phyloP scores from a whole-genome alignment of 2,797 vertebrate species.

The Rhodeus uyekii region DNA sequence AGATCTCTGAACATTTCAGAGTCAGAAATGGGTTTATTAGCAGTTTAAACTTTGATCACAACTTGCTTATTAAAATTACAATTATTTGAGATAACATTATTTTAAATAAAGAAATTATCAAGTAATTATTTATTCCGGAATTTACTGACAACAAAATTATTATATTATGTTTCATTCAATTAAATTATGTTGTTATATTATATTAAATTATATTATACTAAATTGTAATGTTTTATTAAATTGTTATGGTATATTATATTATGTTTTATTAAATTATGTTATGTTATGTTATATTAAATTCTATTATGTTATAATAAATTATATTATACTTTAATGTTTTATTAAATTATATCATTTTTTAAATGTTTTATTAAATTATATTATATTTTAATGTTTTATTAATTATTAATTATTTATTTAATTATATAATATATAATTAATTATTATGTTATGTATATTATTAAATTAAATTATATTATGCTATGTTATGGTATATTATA shows the following conservation, averaged over 20 bases:
- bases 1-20: background rate
- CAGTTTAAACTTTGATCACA: background rate
- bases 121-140: background rate
- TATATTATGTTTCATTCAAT: background rate
- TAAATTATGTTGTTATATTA: background rate
- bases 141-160: background rate
- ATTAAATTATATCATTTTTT: no score
- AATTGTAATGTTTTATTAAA: no score
- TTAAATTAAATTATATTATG: no score
- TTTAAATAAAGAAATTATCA: background rate
- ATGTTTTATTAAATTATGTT: no score
- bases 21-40: background rate
- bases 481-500: no score
- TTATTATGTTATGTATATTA: background rate
- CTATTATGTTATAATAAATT: background rate
- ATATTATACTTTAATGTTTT: background rate
- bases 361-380: background rate
- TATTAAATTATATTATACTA: no score
- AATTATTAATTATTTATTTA: background rate
- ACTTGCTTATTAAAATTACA: background rate
- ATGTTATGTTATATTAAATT: no score
- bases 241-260: background rate
- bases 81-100: background rate
- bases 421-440: background rate
- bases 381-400: background rate